Base-by-base conservation (phyloP, 2,797 vertebrate genomes). In the Tragopan temminckii region DNA sequence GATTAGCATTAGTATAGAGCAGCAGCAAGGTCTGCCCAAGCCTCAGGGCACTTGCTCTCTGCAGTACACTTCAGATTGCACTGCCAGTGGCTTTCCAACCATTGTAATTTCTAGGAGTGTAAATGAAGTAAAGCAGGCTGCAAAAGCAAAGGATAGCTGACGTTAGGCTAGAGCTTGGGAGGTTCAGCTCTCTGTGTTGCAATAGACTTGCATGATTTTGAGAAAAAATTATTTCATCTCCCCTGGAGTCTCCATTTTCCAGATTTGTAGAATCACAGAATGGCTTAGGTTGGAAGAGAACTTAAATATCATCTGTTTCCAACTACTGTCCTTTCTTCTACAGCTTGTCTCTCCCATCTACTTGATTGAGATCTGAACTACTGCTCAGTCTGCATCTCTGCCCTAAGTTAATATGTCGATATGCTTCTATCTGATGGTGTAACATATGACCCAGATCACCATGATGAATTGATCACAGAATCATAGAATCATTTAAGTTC, bases 1-100 rank as follows among this genome's bases (percentile, higher is more conserved):
- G 83, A 92, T 90, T 89, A 81, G 74, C 93, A 72, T n/a, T 16
- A 42, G 25, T 20, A 71, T 9, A 52, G 85, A 93, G 45, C 21
- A 66, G 59, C 25, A 64, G 31, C 4, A 6, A 46, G 57, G 52
- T 43, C 48, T 77, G 62, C 20, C 80, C 79, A 50, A 84, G 74
- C 57, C 61, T 85, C 48, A 12, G 33, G 29, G 69, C 1, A 0
- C 55, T 64, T 52, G 55, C 61, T 46, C 27, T 58, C 64, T 75
- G 42, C 12, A 29, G 21, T 40, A 29, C 21, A 16, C 23, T 85
- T 69, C 35, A 64, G 33, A 11, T 12, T 8, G 45, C 13, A 3
- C 8, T 59, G 58, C 53, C 1, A 0, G 43, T 53, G 58, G 18
- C 29, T 69, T 86, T 53, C 48, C 31, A 40, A 18, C n/a, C 42